Evolutionary conservation across 2,797 vertebrate species (phyloP).

Genomic region (Cossypha polioptera): DNA sequence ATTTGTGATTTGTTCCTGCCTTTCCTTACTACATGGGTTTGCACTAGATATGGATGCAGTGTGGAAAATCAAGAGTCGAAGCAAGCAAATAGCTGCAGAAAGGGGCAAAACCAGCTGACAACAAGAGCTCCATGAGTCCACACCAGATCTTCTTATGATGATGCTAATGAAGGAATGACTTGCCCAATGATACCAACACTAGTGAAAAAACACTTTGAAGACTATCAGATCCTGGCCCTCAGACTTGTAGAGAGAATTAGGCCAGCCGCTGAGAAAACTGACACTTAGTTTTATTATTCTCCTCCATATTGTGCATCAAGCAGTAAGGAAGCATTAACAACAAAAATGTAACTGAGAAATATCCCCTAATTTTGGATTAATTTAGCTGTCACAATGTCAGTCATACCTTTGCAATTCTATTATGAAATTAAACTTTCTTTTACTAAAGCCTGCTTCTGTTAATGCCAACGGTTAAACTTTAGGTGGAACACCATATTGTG

Average conservation of each 20-base stretch:
- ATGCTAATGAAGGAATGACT: neutral
- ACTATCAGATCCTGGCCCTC: neutral
- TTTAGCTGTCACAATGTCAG: neutral
- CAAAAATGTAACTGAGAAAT: neutral
- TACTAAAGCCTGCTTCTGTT: neutral
- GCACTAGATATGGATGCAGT: neutral
- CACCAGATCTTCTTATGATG: neutral
- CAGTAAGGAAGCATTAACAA: neutral
- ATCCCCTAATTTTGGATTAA: neutral
- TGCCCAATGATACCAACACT: neutral
- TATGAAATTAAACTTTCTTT: neutral
- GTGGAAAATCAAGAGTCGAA: neutral
- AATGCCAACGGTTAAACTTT: neutral
- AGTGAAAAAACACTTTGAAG: neutral
- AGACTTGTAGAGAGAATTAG: neutral
- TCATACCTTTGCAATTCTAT: neutral
- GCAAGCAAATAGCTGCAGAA: neutral
- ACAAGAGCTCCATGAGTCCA: neutral
- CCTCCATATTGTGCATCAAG: neutral
- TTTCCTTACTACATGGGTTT: neutral
- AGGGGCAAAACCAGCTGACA: neutral
- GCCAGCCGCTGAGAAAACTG: neutral
- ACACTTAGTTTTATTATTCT: neutral
- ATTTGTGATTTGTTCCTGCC: neutral
- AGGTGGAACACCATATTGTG: conserved; percentile 89